Evolutionary conservation across 1,140 invertebrate species (phyloP).

Genomic region (Melanaphis sacchari): DNA sequence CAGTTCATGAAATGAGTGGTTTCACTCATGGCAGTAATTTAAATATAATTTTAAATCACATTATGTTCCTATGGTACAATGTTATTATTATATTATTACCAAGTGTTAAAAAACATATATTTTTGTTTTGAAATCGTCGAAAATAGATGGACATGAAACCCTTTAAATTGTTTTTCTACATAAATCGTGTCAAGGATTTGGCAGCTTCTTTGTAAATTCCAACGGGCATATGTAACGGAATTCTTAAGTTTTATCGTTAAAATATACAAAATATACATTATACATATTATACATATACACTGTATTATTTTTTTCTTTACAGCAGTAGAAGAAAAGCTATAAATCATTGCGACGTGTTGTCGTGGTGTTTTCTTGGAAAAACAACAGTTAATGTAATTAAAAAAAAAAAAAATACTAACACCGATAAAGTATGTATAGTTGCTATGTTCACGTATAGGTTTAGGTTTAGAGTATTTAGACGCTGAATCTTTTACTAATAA

Average conservation of each 20-base stretch:
- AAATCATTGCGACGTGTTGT: not conserved
- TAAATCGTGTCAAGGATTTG: constrained; percentile 45
- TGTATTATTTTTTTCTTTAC: not conserved
- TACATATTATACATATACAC: not conserved
- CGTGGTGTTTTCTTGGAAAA: not conserved
- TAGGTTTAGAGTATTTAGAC: no score
- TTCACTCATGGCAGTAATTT: no score
- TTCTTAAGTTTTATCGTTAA: not conserved
- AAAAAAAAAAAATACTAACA: not conserved
- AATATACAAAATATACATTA: constrained; percentile 3
- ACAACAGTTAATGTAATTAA: not conserved
- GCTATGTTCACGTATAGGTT: not conserved
- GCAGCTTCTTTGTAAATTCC: constrained; percentile 15
- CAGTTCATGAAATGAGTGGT: no score
- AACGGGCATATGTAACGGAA: not conserved
- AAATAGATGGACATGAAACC: not conserved
- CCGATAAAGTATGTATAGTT: not conserved
- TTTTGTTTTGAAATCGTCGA: not conserved
- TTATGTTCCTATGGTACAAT: no score
- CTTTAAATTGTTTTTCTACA: not conserved
- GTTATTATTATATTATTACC: no score
- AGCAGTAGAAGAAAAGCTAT: not conserved
- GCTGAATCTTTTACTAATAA: no score
- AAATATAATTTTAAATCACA: no score
- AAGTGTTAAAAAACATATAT: no score